These are phyloP conservation scores for Drosophila subpulchrella DNA, from an alignment of 1,140 invertebrate species.

Conservation along the genomic window DNA sequence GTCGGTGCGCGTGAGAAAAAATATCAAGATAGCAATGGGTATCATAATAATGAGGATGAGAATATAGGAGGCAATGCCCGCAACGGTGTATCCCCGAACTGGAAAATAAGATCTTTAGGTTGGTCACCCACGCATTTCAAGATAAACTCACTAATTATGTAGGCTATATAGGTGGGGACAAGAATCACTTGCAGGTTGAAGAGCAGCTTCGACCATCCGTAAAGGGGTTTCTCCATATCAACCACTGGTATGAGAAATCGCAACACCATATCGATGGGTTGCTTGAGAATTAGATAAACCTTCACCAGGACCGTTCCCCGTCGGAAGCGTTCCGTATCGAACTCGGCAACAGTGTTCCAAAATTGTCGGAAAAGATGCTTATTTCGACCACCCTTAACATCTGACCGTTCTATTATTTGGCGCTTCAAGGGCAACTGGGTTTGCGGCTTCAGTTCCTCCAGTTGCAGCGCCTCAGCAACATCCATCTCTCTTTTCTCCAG, in stretches of 20 bases:
- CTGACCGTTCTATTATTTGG: neutral
- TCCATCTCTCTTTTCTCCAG: neutral
- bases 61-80: neutral
- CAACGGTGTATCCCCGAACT: neutral
- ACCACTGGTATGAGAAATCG: slow-evolving; percentile 32
- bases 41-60: neutral
- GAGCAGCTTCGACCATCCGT: slow-evolving; percentile 44
- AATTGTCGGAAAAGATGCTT: slow-evolving; percentile 14
- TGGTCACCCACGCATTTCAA: neutral
- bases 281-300: slow-evolving; percentile 1
- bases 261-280: slow-evolving; percentile 17
- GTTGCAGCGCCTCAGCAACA: neutral
- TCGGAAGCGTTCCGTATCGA: slow-evolving; percentile 1
- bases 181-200: slow-evolving; percentile 16
- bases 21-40: neutral
- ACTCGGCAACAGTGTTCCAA: slow-evolving; percentile 15
- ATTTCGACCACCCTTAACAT: neutral
- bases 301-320: neutral
- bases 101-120: neutral
- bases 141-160: slow-evolving; percentile 11
- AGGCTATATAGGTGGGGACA: slow-evolving; percentile 5
- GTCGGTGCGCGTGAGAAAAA: slow-evolving; percentile 32
- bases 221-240: slow-evolving; percentile 17
- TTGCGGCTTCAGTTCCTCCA: neutral
- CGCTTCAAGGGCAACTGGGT: neutral